Evolutionary conservation across 1,140 invertebrate genomes (phyloP).

Genomic region (Philaenus spumarius): DNA sequence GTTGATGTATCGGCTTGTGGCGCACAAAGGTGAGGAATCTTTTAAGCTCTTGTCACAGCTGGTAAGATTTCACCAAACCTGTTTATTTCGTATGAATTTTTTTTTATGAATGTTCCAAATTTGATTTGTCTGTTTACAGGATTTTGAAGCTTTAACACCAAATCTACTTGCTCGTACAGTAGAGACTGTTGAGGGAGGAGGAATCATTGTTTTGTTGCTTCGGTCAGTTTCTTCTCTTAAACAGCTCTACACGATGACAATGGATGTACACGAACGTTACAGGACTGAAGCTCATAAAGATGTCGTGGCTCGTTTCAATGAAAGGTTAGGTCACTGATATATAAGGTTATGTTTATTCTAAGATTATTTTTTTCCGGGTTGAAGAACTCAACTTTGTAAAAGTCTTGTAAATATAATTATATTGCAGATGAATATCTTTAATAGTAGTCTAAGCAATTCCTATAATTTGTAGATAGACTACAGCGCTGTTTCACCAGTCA

Average conservation of each 20-base stretch:
- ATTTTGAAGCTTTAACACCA: conserved; percentile 99
- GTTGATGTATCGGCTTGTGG: too few species aligned
- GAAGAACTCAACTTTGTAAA: too few species aligned
- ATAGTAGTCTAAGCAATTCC: too few species aligned
- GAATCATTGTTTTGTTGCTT: conserved; percentile 80
- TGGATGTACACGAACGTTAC: conserved; percentile 97
- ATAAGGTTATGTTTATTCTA: too few species aligned
- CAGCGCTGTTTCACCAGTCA: too few species aligned
- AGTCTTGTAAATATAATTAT: too few species aligned
- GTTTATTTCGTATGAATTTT: neutral
- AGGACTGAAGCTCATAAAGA: conserved; percentile 92
- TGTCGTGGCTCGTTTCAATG: conserved; percentile 92
- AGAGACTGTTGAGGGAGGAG: conserved; percentile 98
- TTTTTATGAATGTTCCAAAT: neutral
- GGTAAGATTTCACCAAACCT: neutral
- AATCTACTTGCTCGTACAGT: conserved; percentile 95
- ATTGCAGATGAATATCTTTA: too few species aligned
- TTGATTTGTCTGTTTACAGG: conserved; percentile 60
- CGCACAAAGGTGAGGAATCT: too few species aligned
- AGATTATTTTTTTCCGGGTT: too few species aligned
- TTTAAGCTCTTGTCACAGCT: neutral
- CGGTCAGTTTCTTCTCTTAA: conserved; percentile 82
- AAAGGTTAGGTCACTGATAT: conserved; percentile 52
- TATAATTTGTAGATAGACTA: too few species aligned
- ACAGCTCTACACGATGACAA: conserved; percentile 93